Conservation (phyloP, 2,113 vertebrate species). For the Prolemur simus region DNA sequence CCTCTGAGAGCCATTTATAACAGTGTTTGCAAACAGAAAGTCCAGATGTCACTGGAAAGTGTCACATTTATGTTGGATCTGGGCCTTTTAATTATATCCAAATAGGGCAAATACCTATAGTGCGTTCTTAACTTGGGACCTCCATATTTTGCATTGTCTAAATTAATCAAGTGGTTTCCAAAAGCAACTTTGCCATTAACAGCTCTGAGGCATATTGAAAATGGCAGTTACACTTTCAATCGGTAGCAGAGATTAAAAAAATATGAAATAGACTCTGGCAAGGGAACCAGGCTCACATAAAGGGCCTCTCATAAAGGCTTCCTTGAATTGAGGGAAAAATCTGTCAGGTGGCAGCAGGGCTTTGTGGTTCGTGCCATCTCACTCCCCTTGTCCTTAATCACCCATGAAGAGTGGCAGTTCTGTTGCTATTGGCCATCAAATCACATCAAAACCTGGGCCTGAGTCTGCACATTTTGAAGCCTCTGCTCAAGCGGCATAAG, state of each 20-base stretch:
- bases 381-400: conserved; percentile 4
- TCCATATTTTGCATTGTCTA: conserved; percentile 51
- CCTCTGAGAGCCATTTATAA: neutral
- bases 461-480: conserved; percentile 22
- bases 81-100: conserved; percentile 40
- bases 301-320: neutral
- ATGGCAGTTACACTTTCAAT: conserved; percentile 28
- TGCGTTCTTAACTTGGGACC: neutral
- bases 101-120: neutral
- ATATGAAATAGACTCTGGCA: conserved; percentile 21
- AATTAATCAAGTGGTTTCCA: conserved; percentile 35
- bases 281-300: conserved; percentile 31
- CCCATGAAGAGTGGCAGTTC: neutral
- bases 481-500: neutral
- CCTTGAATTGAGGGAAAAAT: neutral
- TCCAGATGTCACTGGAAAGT: conserved; percentile 37
- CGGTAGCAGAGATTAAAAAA: neutral
- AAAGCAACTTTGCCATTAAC: conserved; percentile 14
- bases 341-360: conserved; percentile 6
- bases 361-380: neutral
- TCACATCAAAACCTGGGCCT: neutral
- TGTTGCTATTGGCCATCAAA: neutral
- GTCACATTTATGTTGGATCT: conserved; percentile 16
- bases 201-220: conserved; percentile 52
- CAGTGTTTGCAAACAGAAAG: conserved; percentile 53